Conservation (phyloP, 2,888 invertebrate genomes). For the Trilocha varians region DNA sequence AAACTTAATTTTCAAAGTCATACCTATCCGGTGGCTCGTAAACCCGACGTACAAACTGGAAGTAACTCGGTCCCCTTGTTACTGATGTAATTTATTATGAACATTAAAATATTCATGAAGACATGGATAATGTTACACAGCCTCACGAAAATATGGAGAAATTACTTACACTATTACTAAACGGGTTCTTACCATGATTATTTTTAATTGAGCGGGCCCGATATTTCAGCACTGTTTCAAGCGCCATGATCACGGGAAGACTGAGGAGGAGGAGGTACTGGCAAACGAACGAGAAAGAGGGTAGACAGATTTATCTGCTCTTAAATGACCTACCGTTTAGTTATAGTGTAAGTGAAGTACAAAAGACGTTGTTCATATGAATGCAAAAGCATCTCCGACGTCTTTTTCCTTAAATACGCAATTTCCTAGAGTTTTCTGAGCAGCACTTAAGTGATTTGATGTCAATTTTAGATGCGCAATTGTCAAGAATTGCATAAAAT, state of each 20-base stretch:
- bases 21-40: neutral
- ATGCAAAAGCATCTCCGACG: conserved; percentile 20
- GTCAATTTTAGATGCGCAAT: neutral
- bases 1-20: neutral
- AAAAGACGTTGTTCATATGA: conserved; percentile 3
- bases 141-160: neutral
- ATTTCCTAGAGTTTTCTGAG: conserved; percentile 15
- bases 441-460: neutral
- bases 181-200: too few relatives aligned
- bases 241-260: too few relatives aligned
- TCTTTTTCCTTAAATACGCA: conserved; percentile 27
- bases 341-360: too few relatives aligned
- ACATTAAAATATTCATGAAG: conserved; percentile 4
- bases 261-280: too few relatives aligned
- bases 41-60: neutral
- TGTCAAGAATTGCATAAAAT: too few relatives aligned
- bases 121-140: neutral
- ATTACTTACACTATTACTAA: too few relatives aligned
- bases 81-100: conserved; percentile 3
- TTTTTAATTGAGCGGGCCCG: too few relatives aligned
- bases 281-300: too few relatives aligned
- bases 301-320: too few relatives aligned
- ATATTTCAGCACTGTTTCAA: too few relatives aligned
- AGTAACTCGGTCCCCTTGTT: neutral
- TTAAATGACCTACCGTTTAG: too few relatives aligned